Evolutionary conservation across 2,113 vertebrate species (phyloP).

Genomic region (Thunnus maccoyii): DNA sequence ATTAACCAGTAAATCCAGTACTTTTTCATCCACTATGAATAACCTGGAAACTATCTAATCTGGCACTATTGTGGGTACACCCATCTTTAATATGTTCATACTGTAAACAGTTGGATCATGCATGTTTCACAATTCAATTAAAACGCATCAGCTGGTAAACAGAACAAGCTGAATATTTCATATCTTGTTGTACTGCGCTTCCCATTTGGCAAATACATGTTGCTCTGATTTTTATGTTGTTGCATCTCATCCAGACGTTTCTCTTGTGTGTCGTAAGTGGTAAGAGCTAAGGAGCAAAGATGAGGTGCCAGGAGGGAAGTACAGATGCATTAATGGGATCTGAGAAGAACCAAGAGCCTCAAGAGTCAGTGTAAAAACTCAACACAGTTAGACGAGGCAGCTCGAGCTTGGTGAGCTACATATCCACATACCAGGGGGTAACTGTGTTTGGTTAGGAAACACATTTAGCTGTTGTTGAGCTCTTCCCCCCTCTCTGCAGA

Average conservation of each 20-base stretch:
- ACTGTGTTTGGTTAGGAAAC: constrained; percentile 10
- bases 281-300: constrained; percentile 4
- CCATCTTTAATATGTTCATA: not conserved
- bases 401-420: constrained; percentile 3
- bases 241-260: constrained; percentile 1
- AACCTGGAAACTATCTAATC: not conserved
- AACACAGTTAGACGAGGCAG: not conserved
- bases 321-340: constrained; percentile 17
- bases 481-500: not conserved
- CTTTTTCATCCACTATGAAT: not conserved
- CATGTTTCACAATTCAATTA: not conserved
- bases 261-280: not conserved
- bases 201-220: not conserved
- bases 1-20: not conserved
- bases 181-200: not conserved
- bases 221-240: not conserved
- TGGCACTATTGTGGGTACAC: not conserved
- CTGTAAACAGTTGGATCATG: not conserved
- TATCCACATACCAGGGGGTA: constrained; percentile 8
- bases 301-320: not conserved
- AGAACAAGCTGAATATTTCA: not conserved
- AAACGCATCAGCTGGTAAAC: not conserved
- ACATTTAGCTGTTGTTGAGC: constrained; percentile 2
- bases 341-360: constrained; percentile 24
- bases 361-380: constrained; percentile 11